A percentile compares a stretch with the other conserved stretches of the same genome.
Evolutionary conservation across 1,140 invertebrate species (phyloP).

Genomic region (Heliconius hermathena): DNA sequence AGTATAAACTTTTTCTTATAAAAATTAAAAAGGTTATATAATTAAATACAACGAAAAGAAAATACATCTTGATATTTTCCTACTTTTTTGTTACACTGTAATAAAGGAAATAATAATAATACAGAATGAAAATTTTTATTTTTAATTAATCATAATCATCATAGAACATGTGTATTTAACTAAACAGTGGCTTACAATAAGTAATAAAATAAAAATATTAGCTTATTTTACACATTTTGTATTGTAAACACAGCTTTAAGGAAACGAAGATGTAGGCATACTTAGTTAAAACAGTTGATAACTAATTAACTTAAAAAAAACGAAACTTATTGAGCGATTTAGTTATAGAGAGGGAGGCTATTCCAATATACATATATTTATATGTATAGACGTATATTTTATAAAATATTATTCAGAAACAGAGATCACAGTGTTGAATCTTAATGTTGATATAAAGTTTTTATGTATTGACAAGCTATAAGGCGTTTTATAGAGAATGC

Average conservation of each 20-base stretch:
- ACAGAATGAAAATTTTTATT: too few relatives aligned
- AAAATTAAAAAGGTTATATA: too few relatives aligned
- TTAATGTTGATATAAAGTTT: not conserved
- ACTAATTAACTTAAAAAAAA: not conserved
- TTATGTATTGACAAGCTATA: not conserved
- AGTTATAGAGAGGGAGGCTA: not conserved
- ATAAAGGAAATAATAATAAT: too few relatives aligned
- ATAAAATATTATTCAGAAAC: not conserved
- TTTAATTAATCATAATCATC: too few relatives aligned
- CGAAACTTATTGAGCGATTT: conserved; percentile 1
- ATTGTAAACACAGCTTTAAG: not conserved
- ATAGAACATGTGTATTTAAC: too few relatives aligned
- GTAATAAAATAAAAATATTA: not conserved
- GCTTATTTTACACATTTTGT: not conserved
- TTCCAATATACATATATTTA: not conserved
- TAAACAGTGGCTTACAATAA: not conserved
- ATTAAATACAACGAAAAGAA: too few relatives aligned
- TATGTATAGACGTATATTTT: not conserved
- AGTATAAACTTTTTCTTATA: too few relatives aligned
- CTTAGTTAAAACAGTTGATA: not conserved
- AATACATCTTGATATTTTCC: too few relatives aligned
- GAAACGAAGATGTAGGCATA: not conserved
- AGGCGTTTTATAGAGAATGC: not conserved
- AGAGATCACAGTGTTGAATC: not conserved
- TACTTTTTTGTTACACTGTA: too few relatives aligned